Base-by-base conservation (phyloP, 2,797 vertebrate genomes). In the Eulemur rubriventer region DNA sequence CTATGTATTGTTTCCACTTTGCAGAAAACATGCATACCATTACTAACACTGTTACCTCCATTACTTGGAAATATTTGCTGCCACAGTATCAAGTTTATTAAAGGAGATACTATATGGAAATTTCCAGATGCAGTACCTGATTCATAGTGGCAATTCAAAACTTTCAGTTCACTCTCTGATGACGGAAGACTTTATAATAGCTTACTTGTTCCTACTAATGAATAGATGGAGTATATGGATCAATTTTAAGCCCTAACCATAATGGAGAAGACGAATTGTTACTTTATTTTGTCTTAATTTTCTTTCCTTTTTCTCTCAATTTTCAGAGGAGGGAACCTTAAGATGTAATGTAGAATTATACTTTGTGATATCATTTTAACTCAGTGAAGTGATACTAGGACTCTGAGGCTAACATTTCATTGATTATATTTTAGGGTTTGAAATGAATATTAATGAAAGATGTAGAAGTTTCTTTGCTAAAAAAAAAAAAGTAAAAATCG, bases 301-400 rank as follows among this genome's bases (percentile, higher is more conserved):
- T 70, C 24, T 20, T 12, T 14, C 1, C 16, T 7, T 65, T 17
- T 69, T 72, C 10, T 87, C 11, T 72, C 20, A 35, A 1, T 67
- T 86, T 89, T n/a, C 46, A 93, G 46, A 48, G 12, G 7, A 85
- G 28, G 50, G 91, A 59, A 72, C 6, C 14, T 78, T 76, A 48
- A 69, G 38, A 0, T n/a, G 2, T 16, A 55, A 14, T 30, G 0
- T 6, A 76, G 7, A 41, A n/a, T 43, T 61, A 22, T 81, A 33
- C 10, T 85, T 43, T 80, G 46, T 79, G 26, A 89, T 33, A 46
- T 72, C 35, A 57, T 14, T 89, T 57, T 46, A 75, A 75, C 38
- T 59, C 46, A n/a, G 24, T 72, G 20, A 90, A 80, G 65, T 79
- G 48, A 28, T 48, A 30, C 55, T 79, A 52, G 50, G 43, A 69